These are phyloP conservation scores for Natator depressus DNA, from an alignment of 2,113 vertebrate genomes.

Conservation along the genomic window DNA sequence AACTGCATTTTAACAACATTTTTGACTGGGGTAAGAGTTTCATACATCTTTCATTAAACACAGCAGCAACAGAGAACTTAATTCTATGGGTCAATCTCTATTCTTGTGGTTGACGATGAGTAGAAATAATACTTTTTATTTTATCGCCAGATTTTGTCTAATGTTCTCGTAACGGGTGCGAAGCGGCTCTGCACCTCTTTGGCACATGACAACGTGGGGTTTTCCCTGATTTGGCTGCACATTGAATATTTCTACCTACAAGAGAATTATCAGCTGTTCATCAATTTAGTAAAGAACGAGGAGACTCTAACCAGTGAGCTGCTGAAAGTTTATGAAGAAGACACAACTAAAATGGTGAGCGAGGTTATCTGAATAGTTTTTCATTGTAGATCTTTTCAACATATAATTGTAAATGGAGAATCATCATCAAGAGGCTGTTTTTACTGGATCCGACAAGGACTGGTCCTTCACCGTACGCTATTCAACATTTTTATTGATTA, in stretches of 20 bases:
- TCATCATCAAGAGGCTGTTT: neutral
- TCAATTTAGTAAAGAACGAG: neutral
- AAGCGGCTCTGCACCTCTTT: neutral
- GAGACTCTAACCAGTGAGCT: neutral
- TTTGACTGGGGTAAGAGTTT: neutral
- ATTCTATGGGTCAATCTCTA: neutral
- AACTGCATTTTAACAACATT: neutral
- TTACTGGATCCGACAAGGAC: neutral
- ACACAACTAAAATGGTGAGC: neutral
- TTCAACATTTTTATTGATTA: neutral
- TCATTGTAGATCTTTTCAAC: neutral
- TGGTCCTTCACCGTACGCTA: neutral
- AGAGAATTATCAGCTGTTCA: neutral
- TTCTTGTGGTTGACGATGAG: neutral
- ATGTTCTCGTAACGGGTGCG: neutral
- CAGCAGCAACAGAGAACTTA: accelerated
- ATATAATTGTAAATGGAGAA: neutral
- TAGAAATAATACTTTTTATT: neutral
- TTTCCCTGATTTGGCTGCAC: conserved; percentile 1
- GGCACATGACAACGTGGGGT: accelerated
- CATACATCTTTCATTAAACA: accelerated
- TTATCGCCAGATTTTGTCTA: neutral
- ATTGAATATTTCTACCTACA: conserved; percentile 13
- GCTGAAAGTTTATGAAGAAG: neutral
- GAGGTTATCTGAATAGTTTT: neutral